These are phyloP conservation scores for Acipenser oxyrinchus DNA, from an alignment of 2,797 vertebrate species.

Conservation along the genomic window DNA sequence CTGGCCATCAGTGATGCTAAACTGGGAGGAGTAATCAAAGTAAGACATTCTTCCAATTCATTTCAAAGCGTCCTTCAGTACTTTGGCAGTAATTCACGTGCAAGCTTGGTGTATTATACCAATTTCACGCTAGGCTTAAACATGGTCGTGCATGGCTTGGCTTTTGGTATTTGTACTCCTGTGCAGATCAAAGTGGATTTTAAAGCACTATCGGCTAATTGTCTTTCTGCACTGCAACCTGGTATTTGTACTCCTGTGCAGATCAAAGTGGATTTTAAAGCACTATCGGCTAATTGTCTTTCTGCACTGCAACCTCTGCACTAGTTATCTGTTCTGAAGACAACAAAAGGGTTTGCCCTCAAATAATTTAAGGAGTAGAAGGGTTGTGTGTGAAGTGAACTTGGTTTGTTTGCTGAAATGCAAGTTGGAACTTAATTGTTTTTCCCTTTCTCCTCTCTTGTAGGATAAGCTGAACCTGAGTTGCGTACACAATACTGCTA, in stretches of 20 bases:
- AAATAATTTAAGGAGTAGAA: not conserved
- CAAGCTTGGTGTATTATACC: too few species aligned
- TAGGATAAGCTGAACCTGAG: conserved; percentile 91
- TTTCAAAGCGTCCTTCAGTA: too few species aligned
- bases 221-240: not conserved
- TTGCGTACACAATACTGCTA: conserved; percentile 87
- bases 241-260: too few species aligned
- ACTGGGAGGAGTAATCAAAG: conserved; percentile 93
- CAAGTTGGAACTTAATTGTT: not conserved
- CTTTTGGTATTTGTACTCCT: too few species aligned
- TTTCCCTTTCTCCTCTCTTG: conserved; percentile 20
- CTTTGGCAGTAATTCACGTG: too few species aligned
- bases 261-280: too few species aligned
- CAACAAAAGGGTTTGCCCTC: not conserved
- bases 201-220: not conserved
- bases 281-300: not conserved
- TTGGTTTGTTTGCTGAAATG: not conserved
- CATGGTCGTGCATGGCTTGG: too few species aligned
- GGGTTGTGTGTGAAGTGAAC: not conserved
- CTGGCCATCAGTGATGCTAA: conserved; percentile 92
- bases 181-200: too few species aligned
- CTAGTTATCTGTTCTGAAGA: not conserved
- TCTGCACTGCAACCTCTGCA: not conserved
- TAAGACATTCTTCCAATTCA: conserved; percentile 36
- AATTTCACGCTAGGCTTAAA: too few species aligned